A percentile compares a stretch with the other conserved stretches of the same genome.
These are phyloP conservation scores for Mechanitis messenoides DNA, from an alignment of 2,888 invertebrate genomes.

Conservation along the genomic window DNA sequence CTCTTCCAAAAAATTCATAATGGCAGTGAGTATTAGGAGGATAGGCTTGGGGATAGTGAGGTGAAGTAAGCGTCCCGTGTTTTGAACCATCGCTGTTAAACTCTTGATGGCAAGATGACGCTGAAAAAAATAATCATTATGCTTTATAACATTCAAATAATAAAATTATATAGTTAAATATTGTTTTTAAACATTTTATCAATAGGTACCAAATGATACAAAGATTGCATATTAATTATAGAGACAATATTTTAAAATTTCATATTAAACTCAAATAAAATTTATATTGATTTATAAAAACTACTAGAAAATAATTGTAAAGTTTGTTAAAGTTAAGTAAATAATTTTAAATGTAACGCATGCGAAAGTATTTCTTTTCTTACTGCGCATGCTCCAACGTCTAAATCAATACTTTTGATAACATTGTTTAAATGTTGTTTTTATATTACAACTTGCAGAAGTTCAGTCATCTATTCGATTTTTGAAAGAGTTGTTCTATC, in stretches of 20 bases:
- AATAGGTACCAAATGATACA: too few relatives aligned
- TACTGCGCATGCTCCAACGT: slow-evolving; percentile 14
- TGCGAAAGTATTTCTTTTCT: background rate
- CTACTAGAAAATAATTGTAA: too few relatives aligned
- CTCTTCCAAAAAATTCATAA: slow-evolving; percentile 92
- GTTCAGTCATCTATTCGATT: too few relatives aligned
- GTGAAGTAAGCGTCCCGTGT: slow-evolving; percentile 89
- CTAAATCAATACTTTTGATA: slow-evolving; percentile 14
- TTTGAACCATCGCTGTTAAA: slow-evolving; percentile 87
- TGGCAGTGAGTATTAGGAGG: slow-evolving; percentile 88
- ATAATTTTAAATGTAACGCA: background rate
- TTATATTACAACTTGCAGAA: too few relatives aligned
- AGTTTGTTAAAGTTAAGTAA: too few relatives aligned
- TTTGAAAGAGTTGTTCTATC: too few relatives aligned
- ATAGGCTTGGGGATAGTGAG: slow-evolving; percentile 89
- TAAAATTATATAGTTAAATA: background rate
- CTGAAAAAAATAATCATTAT: slow-evolving; percentile 65
- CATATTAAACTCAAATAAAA: too few relatives aligned
- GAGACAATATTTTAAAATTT: too few relatives aligned
- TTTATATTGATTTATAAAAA: too few relatives aligned
- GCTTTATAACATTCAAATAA: background rate
- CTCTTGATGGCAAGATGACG: slow-evolving; percentile 85
- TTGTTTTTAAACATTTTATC: too few relatives aligned
- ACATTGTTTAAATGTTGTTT: too few relatives aligned
- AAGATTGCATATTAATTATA: too few relatives aligned